phyloP scores from a whole-genome alignment of 2,113 vertebrate genomes.

The Pterocles gutturalis region DNA sequence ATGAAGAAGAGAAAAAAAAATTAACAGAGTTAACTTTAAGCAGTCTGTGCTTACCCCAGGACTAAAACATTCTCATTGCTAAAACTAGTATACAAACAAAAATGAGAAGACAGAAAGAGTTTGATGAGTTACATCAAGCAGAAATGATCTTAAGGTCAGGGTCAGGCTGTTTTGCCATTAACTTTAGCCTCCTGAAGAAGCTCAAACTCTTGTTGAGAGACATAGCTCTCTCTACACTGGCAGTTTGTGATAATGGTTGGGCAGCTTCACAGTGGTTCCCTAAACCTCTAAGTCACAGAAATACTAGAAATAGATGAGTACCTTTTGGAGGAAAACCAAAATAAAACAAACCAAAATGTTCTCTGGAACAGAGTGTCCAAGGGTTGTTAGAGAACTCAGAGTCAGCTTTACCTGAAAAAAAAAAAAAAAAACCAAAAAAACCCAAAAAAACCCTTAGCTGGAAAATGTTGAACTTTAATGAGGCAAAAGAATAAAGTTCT shows the following conservation, averaged over 20 bases:
- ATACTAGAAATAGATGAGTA: not conserved
- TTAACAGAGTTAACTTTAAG: too few species aligned
- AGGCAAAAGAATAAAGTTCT: not conserved
- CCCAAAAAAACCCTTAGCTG: not conserved
- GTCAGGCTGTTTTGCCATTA: not conserved
- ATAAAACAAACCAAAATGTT: not conserved
- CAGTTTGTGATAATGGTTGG: not conserved
- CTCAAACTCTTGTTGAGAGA: not conserved
- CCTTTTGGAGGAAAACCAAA: not conserved
- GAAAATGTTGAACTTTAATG: not conserved
- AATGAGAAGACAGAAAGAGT: not conserved
- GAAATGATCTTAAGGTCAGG: not conserved
- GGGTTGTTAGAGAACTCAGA: not conserved
- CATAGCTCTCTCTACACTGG: not conserved
- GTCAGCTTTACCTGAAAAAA: not conserved
- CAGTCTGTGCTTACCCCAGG: too few species aligned
- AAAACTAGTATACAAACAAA: not conserved
- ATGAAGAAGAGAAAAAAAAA: too few species aligned
- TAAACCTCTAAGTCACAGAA: not conserved
- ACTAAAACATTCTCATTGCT: not conserved
- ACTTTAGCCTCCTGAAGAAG: not conserved
- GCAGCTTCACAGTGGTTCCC: not conserved
- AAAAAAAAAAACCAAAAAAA: not conserved
- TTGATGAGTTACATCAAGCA: not conserved
- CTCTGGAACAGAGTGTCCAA: not conserved